phyloP scores from a whole-genome alignment of 2,797 vertebrate species.

The Octomys mimax region DNA sequence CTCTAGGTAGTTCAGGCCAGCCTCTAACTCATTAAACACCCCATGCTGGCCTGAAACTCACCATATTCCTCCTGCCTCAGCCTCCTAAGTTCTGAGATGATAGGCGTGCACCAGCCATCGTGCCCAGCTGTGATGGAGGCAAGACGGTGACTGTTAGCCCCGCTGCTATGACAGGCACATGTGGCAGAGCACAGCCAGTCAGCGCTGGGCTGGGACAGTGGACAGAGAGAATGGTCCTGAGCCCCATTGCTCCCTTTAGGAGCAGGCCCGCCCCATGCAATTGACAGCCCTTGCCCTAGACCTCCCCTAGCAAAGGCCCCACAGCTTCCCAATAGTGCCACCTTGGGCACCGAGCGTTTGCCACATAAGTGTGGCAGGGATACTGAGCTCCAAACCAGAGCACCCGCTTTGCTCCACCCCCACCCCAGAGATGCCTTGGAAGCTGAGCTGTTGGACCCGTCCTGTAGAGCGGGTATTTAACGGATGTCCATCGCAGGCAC shows the following conservation, averaged over 20 bases:
- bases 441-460: neutral
- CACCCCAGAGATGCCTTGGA: neutral
- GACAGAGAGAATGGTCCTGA: too few species aligned
- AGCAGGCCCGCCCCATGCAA: neutral
- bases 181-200: neutral
- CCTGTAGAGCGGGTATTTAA: neutral
- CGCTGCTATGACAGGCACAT: neutral
- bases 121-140: neutral
- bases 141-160: neutral
- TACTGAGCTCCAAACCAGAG: neutral
- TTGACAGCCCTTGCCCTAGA: neutral
- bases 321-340: too few species aligned
- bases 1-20: neutral
- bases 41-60: neutral
- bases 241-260: neutral
- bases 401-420: neutral
- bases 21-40: neutral
- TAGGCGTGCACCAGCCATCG: neutral
- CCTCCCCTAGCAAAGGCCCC: neutral
- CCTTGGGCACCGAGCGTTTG: neutral
- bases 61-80: neutral
- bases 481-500: neutral
- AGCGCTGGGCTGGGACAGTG: neutral
- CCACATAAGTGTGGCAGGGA: neutral
- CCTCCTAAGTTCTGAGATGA: neutral